Conservation (phyloP, 1,140 invertebrate species). For the Ostrea edulis region DNA sequence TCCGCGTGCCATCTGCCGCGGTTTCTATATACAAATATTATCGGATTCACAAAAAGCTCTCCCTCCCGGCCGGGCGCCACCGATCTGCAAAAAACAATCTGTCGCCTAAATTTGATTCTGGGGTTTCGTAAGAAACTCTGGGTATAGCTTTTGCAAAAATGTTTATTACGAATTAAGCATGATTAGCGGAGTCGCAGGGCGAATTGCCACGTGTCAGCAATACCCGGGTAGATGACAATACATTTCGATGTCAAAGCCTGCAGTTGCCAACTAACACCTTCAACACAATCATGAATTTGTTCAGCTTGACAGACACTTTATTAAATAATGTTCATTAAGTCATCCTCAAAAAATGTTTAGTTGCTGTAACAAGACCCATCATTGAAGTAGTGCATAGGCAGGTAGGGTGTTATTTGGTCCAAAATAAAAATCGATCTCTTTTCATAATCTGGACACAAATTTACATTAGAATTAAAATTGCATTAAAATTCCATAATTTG, state of each 20-base stretch:
- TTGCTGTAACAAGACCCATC: no score
- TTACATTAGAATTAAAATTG: no score
- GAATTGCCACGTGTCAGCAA: neutral
- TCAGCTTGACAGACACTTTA: no score
- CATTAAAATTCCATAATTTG: no score
- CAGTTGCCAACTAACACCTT: neutral
- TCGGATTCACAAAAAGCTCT: conserved; percentile 13
- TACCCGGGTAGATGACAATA: neutral
- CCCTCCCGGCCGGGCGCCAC: conserved; percentile 13
- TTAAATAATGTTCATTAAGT: no score
- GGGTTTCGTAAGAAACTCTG: neutral
- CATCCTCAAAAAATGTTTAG: no score
- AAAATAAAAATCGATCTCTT: no score
- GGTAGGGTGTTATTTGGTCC: no score
- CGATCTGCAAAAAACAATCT: conserved; percentile 41
- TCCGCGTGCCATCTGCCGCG: conserved; percentile 40
- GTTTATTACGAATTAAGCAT: neutral
- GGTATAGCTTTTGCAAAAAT: neutral
- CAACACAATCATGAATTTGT: no score
- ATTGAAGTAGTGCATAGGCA: no score
- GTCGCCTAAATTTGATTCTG: neutral
- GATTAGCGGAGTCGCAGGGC: neutral
- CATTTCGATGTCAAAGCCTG: neutral
- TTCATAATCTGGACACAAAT: no score
- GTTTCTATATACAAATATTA: conserved; percentile 35